These are phyloP conservation scores for Belonocnema kinseyi DNA, from an alignment of 1,140 invertebrate genomes.

Conservation along the genomic window DNA sequence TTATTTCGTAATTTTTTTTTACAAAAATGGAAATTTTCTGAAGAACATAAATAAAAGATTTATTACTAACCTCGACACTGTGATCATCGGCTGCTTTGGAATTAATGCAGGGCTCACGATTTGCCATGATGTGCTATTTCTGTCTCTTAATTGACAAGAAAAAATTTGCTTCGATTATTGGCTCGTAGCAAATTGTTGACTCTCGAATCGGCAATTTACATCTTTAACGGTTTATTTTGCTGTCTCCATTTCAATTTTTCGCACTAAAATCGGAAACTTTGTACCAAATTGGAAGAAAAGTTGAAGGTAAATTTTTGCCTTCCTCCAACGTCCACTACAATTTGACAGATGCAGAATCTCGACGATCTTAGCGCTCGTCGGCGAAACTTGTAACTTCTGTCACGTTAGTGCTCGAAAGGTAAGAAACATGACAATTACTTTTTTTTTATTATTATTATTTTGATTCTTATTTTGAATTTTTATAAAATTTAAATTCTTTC, in stretches of 20 bases:
- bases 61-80: constrained; percentile 74
- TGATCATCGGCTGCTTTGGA: constrained; percentile 73
- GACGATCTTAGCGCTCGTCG: background rate
- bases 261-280: background rate
- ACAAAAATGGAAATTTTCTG: constrained; percentile 36
- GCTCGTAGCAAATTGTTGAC: too few species aligned
- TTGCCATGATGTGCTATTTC: constrained; percentile 64
- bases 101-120: constrained; percentile 61
- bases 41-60: background rate
- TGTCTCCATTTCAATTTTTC: constrained; percentile 12
- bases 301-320: background rate
- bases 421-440: too few species aligned
- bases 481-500: too few species aligned
- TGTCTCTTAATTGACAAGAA: constrained; percentile 35
- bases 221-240: background rate
- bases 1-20: constrained; percentile 21
- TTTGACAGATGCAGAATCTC: background rate
- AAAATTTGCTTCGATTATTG: background rate
- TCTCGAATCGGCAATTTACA: background rate
- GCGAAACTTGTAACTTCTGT: background rate
- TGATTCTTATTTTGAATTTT: too few species aligned
- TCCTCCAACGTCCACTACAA: background rate
- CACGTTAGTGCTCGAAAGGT: too few species aligned
- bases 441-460: too few species aligned
- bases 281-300: background rate